A percentile compares a stretch with the other conserved stretches of the same genome.
phyloP scores from a whole-genome alignment of 2,113 vertebrate genomes.

The Siniperca chuatsi region DNA sequence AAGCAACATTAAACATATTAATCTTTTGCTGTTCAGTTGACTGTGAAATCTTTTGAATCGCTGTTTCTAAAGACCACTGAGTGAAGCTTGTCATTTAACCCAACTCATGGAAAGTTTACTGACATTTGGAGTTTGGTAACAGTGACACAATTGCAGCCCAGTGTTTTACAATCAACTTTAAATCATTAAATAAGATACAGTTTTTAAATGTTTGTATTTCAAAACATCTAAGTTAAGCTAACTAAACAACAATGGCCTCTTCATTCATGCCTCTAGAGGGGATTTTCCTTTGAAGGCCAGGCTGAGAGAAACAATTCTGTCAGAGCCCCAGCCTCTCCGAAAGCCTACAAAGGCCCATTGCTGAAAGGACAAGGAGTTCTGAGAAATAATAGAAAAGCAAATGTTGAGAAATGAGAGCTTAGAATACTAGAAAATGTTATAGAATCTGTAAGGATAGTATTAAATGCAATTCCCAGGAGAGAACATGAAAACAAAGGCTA shows the following conservation, averaged over 20 bases:
- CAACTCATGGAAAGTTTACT: background rate
- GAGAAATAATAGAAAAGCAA: slow-evolving; percentile 80
- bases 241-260: slow-evolving; percentile 69
- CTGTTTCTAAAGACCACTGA: slow-evolving; percentile 87
- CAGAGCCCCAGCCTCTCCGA: slow-evolving; percentile 46
- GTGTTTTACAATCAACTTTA: slow-evolving; percentile 1
- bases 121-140: slow-evolving; percentile 21
- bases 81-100: slow-evolving; percentile 77
- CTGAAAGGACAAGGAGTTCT: slow-evolving; percentile 70
- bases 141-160: background rate
- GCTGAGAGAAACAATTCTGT: slow-evolving; percentile 75
- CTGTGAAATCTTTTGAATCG: slow-evolving; percentile 95
- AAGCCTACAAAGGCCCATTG: slow-evolving; percentile 68
- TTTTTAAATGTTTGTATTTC: slow-evolving; percentile 50
- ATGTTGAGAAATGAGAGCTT: slow-evolving; percentile 80
- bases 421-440: slow-evolving; percentile 72
- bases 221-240: slow-evolving; percentile 64
- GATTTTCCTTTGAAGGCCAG: slow-evolving; percentile 72
- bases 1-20: slow-evolving; percentile 92
- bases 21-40: slow-evolving; percentile 95
- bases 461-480: slow-evolving; percentile 69
- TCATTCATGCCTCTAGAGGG: slow-evolving; percentile 66
- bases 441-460: slow-evolving; percentile 71
- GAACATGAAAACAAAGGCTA: slow-evolving; percentile 71
- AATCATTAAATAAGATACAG: slow-evolving; percentile 7